These are phyloP conservation scores for Buceros bicornis DNA, from an alignment of 2,797 vertebrate genomes.

Conservation along the genomic window DNA sequence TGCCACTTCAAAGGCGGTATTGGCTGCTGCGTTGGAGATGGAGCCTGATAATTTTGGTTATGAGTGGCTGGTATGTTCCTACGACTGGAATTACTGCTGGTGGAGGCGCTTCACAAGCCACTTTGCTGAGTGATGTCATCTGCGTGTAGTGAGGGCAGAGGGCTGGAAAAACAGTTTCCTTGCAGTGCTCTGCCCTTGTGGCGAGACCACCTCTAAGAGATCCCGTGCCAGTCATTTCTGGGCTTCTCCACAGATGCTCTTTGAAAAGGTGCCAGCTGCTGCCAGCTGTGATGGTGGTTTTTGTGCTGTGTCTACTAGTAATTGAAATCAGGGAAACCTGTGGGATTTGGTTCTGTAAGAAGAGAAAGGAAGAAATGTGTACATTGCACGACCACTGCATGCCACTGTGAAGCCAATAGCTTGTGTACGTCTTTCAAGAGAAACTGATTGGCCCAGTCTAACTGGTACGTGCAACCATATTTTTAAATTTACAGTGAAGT, in stretches of 20 bases:
- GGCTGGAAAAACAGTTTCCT: background rate
- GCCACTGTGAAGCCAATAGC: background rate
- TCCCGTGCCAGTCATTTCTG: constrained; percentile 20
- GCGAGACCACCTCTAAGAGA: constrained; percentile 60
- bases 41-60: constrained; percentile 70
- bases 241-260: constrained; percentile 17
- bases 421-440: background rate
- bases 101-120: background rate
- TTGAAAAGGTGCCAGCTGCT: constrained; percentile 6
- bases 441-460: background rate
- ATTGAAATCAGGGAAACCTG: background rate
- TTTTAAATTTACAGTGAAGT: constrained; percentile 12
- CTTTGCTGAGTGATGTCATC: constrained; percentile 26
- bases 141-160: background rate
- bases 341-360: background rate
- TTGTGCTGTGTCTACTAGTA: background rate
- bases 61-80: constrained; percentile 53
- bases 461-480: background rate
- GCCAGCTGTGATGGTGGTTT: background rate
- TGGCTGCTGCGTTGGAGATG: constrained; percentile 57
- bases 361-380: background rate
- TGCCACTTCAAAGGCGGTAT: constrained; percentile 61
- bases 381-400: background rate
- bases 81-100: constrained; percentile 27
- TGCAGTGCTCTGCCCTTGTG: constrained; percentile 32